Evolutionary conservation across 2,888 invertebrate species (phyloP), one percentile per base, ranked within the genome.

Genomic region (Dastarcus helophoroides): DNA sequence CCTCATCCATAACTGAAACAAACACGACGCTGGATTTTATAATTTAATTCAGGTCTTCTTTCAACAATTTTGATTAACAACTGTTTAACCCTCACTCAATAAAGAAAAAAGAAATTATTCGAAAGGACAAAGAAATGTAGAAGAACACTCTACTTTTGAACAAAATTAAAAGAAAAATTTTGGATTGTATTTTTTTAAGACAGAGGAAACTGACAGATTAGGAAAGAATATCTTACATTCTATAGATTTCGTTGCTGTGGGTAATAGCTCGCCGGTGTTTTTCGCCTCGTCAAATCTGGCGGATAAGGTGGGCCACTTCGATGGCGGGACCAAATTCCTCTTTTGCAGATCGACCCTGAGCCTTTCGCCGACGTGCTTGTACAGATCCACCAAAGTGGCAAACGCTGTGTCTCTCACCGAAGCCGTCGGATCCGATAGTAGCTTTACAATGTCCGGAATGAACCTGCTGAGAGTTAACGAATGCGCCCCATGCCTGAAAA

Each of bases 311-410:
- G 67, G 65, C 46, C 79, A 51, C 56, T 83, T 84, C 26, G 77
- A 67, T n/a, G 77, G 71, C 1, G 84, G 82, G 31, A 86, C 68
- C 22, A 80, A 65, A 49, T 82, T 78, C 50, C 88, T 85, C 56
- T 79, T 80, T 50, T 79, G 74, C 40, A 94, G 64, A 57, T 94
- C 93, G 28, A 70, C 64, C 46, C 89, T 64, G 38, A 94, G 66
- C 56, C 82, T 75, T 54, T 94, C 94, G 51, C 90, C 90, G 31
- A 91, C 89, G 63, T 93, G 90, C 52, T 85, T 75, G 58, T 94
- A 95, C 24, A 93, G 79, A 55, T 91, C 89, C 21, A 89, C 81
- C 26, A 94, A 60, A 5, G 91, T 80, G 46, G 76, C 76, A 55
- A 83, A 71, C 3, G 93, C 89, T 3, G 85, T 79, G 56, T 94